These are phyloP conservation scores for Acheta domesticus DNA, from an alignment of 2,888 invertebrate species.

Conservation along the genomic window DNA sequence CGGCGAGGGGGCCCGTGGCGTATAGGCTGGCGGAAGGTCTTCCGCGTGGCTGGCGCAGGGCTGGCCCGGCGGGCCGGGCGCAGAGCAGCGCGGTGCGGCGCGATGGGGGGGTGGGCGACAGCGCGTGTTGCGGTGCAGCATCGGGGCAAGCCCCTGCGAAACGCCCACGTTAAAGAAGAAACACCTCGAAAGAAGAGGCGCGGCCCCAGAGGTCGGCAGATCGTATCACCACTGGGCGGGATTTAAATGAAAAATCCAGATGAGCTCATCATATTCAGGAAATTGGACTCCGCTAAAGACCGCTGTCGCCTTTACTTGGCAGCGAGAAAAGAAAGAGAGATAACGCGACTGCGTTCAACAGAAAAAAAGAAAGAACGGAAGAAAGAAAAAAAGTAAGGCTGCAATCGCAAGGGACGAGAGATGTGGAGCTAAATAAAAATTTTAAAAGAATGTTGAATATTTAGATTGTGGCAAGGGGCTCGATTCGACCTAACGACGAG, in stretches of 20 bases:
- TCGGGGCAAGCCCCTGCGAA: neutral
- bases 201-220: neutral
- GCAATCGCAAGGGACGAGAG: neutral
- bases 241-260: constrained; percentile 18
- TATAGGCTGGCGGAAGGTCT: no score
- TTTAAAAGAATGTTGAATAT: neutral
- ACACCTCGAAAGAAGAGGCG: neutral
- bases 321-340: neutral
- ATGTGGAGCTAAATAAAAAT: neutral
- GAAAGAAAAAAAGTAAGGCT: neutral
- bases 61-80: no score
- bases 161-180: neutral
- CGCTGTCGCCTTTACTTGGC: constrained; percentile 9
- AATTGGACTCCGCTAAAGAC: constrained; percentile 18
- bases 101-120: no score
- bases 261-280: constrained; percentile 18
- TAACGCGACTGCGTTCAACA: neutral
- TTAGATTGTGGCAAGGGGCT: neutral
- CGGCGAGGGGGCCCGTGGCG: no score
- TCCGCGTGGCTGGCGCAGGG: no score
- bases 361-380: no score
- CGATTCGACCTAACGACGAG: neutral
- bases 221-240: constrained; percentile 8
- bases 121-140: no score
- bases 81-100: no score